These are phyloP conservation scores for Elmis aenea DNA, from an alignment of 2,888 invertebrate genomes.

Conservation along the genomic window DNA sequence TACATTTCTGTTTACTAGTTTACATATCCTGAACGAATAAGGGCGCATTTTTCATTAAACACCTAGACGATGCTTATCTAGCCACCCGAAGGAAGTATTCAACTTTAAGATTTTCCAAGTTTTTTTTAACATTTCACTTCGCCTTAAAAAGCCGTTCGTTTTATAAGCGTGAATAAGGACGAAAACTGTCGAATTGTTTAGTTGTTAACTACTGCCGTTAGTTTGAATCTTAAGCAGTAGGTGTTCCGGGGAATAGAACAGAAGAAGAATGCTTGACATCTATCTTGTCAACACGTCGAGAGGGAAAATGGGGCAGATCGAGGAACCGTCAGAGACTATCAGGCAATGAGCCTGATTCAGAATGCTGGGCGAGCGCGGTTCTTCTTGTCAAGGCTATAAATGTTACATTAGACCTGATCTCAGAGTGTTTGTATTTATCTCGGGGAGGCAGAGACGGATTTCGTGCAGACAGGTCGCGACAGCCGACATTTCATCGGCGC, in stretches of 20 bases:
- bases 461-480: slow-evolving; percentile 28
- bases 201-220: no score
- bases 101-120: no score
- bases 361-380: slow-evolving; percentile 28
- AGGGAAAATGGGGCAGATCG: slow-evolving; percentile 25
- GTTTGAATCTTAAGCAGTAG: slow-evolving; percentile 39
- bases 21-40: no score
- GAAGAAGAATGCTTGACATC: slow-evolving; percentile 40
- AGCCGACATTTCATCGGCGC: slow-evolving; percentile 29
- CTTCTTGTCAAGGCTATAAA: slow-evolving; percentile 36
- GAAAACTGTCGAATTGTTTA: no score
- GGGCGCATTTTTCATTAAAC: no score
- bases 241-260: slow-evolving; percentile 24
- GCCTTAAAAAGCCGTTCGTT: no score
- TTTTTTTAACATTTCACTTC: no score
- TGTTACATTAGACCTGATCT: slow-evolving; percentile 37
- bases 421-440: slow-evolving; percentile 37
- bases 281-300: slow-evolving; percentile 35
- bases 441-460: slow-evolving; percentile 32
- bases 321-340: slow-evolving; percentile 30
- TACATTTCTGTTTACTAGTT: no score
- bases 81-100: no score
- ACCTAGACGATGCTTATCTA: no score
- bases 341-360: slow-evolving; percentile 33
- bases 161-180: no score